phyloP scores from a whole-genome alignment of 64 coral and sea anemone genomes.

The Porites lutea region DNA sequence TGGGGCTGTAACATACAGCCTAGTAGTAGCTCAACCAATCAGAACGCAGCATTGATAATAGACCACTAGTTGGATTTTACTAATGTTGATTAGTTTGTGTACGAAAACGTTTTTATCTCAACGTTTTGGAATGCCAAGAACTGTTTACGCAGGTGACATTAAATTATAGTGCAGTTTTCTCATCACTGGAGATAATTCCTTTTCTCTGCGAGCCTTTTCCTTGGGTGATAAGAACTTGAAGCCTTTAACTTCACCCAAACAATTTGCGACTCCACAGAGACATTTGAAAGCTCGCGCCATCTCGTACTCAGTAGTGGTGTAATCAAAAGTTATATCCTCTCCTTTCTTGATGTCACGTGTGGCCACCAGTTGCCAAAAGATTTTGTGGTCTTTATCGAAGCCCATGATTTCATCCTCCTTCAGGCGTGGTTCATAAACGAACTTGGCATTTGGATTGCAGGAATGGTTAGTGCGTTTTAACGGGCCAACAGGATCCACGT shows the following conservation, averaged over 20 bases:
- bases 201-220: not conserved
- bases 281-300: slow-evolving; percentile 13
- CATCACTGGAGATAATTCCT: not conserved
- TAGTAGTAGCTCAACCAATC: too few species aligned
- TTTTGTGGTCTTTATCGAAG: not conserved
- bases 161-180: not conserved
- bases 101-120: too few species aligned
- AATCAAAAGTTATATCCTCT: slow-evolving; percentile 61
- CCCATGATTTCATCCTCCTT: not conserved
- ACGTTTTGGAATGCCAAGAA: too few species aligned
- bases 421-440: not conserved
- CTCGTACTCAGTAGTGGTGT: slow-evolving; percentile 39
- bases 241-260: slow-evolving; percentile 48
- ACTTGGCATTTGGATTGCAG: not conserved
- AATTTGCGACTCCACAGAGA: slow-evolving; percentile 2
- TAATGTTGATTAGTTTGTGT: too few species aligned
- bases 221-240: slow-evolving; percentile 38
- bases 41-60: too few species aligned
- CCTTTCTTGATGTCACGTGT: slow-evolving; percentile 39
- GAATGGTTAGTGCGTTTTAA: not conserved
- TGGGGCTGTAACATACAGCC: too few species aligned
- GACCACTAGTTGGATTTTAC: too few species aligned
- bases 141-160: too few species aligned
- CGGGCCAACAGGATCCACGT: not conserved
- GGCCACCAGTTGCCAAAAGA: slow-evolving; percentile 25